Evolutionary conservation across 2,113 vertebrate genomes (phyloP), one percentile per base, ranked within the genome.

Genomic region (Ceyx cyanopectus): DNA sequence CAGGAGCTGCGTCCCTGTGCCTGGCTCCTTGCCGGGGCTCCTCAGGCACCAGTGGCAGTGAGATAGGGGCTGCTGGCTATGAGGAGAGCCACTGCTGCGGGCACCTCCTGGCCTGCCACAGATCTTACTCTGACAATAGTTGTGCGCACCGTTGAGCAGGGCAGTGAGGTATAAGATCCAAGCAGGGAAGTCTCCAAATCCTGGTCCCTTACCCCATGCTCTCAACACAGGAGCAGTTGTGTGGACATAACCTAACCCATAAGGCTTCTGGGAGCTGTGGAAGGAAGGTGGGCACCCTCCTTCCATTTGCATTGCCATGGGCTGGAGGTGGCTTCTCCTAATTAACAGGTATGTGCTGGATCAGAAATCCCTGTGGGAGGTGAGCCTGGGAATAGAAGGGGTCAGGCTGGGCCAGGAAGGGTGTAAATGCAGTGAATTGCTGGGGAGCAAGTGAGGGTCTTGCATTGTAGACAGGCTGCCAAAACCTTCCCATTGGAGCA

Each of bases 71-170:
- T 81, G 73, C 37, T 3, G 74, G 51, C 84, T 91, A 80, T 68
- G 78, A 30, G 82, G 18, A 75, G 50, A 72, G n/a, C 16, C 80
- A 8, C 54, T 2, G 2, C 45, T 1, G 1, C 10, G 16, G 29
- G 4, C 68, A 43, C 53, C 48, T 67, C 61, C 70, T 6, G 26
- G 34, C 7, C 34, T 0, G 0, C 15, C 1, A 0, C 32, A 2
- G 6, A 1, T 14, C 4, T 2, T 5, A 11, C 12, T 2, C 40
- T 10, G 1, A 4, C 74, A 32, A 6, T n/a, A 22, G 0, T 27
- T 6, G 0, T 8, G 26, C 10, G 0, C 1, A 0, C 17, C 0
- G 0, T 2, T 57, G 30, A 53, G 15, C 30, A 29, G 10, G 40
- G 48, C 41, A 15, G 65, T 5, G 0, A 0, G 34, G 19, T 40